Conservation (phyloP, 2,797 vertebrate genomes). For the Pagetopsis macropterus region DNA sequence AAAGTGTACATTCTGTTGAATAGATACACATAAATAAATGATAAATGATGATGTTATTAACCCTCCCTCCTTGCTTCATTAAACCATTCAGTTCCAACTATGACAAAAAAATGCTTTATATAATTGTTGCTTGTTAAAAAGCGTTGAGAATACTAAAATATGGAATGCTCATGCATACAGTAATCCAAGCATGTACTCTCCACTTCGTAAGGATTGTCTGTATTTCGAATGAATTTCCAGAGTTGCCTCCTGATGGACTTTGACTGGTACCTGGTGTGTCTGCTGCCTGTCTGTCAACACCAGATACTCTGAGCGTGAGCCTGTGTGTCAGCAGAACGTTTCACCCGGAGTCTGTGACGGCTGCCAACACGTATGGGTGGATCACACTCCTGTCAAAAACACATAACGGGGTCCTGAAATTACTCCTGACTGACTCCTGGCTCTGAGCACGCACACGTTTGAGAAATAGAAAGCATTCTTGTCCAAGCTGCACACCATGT, state of each 20-base stretch:
- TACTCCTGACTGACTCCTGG: conserved; percentile 62
- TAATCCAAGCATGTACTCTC: conserved; percentile 26
- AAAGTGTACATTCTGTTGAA: background rate
- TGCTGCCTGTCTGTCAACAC: conserved; percentile 80
- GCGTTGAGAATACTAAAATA: background rate
- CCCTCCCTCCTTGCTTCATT: background rate
- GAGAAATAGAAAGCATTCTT: conserved; percentile 62
- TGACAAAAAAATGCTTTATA: background rate
- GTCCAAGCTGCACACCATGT: conserved; percentile 57
- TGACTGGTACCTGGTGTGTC: conserved; percentile 77
- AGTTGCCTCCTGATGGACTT: conserved; percentile 68
- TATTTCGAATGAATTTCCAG: conserved; percentile 60
- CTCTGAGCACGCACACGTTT: conserved; percentile 59
- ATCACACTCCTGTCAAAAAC: conserved; percentile 59
- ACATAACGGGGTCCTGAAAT: conserved; percentile 52
- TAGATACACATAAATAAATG: background rate
- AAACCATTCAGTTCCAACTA: background rate
- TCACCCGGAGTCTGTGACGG: conserved; percentile 46
- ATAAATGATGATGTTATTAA: background rate
- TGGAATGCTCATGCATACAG: conserved; percentile 17
- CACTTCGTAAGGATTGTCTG: conserved; percentile 47
- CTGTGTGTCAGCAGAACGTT: conserved; percentile 56
- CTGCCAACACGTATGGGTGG: conserved; percentile 68
- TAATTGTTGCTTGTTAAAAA: background rate
- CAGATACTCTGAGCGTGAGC: conserved; percentile 63